Conservation (phyloP, 1,140 invertebrate genomes). For the Drosophila eugracilis region DNA sequence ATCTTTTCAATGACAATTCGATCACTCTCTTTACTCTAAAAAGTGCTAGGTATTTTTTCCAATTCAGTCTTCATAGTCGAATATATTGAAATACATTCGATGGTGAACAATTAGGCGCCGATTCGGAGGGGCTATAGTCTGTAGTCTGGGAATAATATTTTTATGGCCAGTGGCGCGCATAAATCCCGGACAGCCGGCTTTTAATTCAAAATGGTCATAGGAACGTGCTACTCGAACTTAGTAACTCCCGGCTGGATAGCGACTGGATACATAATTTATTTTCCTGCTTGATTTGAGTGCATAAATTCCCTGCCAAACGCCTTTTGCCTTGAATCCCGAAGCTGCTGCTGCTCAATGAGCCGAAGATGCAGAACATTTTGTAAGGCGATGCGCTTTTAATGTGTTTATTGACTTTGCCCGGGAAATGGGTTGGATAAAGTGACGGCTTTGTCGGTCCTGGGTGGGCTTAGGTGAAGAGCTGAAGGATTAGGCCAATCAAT, state of each 20-base stretch:
- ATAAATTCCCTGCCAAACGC: constrained; percentile 21
- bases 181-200: constrained; percentile 54
- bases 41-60: not conserved
- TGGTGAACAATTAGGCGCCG: constrained; percentile 66
- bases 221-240: constrained; percentile 37
- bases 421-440: not conserved
- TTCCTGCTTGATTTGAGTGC: constrained; percentile 55
- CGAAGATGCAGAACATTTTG: constrained; percentile 60
- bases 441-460: not conserved
- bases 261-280: constrained; percentile 66
- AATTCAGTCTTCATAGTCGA: constrained; percentile 5
- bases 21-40: no score
- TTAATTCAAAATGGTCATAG: constrained; percentile 58
- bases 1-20: no score
- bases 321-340: constrained; percentile 13
- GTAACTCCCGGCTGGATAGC: constrained; percentile 43
- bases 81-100: constrained; percentile 39
- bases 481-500: constrained; percentile 39
- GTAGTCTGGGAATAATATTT: constrained; percentile 60
- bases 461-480: not conserved
- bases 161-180: constrained; percentile 68
- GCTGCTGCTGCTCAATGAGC: constrained; percentile 59
- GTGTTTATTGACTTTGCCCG: constrained; percentile 69
- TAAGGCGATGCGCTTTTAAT: constrained; percentile 65
- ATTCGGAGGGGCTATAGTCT: constrained; percentile 31